These are phyloP conservation scores for Epinephelus fuscoguttatus DNA, from an alignment of 2,113 vertebrate species.

Conservation along the genomic window DNA sequence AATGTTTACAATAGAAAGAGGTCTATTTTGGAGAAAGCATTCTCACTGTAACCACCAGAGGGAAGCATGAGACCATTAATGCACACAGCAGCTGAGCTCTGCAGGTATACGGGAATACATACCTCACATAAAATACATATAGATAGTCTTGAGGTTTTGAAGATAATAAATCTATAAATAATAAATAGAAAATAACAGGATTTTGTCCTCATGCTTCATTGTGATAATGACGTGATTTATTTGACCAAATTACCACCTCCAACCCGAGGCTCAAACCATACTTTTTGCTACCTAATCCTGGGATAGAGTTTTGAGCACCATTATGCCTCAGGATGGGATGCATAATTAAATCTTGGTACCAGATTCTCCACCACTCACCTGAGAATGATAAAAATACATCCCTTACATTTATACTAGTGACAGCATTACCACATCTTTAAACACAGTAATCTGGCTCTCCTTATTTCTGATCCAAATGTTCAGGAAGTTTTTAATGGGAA, in stretches of 20 bases:
- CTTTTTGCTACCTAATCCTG: background rate
- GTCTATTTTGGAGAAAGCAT: background rate
- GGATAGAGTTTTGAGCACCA: background rate
- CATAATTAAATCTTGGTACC: background rate
- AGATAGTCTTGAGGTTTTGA: background rate
- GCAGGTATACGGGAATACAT: background rate
- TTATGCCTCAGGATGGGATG: background rate
- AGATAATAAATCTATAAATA: background rate
- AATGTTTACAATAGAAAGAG: too few relatives aligned
- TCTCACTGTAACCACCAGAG: conserved; percentile 48
- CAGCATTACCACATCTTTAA: background rate
- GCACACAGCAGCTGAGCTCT: background rate
- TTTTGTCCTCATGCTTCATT: background rate
- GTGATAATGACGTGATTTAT: background rate
- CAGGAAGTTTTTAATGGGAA: too few relatives aligned
- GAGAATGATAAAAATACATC: background rate
- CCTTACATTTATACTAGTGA: too few relatives aligned
- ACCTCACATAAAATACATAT: background rate
- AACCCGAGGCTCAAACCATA: background rate
- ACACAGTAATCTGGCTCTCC: too few relatives aligned
- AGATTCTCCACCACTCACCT: background rate
- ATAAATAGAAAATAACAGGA: background rate
- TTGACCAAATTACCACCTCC: background rate
- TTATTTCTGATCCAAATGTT: too few relatives aligned
- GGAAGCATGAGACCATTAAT: conserved; percentile 51